phyloP scores from a whole-genome alignment of 2,113 vertebrate genomes.

The Dipodomys merriami region DNA sequence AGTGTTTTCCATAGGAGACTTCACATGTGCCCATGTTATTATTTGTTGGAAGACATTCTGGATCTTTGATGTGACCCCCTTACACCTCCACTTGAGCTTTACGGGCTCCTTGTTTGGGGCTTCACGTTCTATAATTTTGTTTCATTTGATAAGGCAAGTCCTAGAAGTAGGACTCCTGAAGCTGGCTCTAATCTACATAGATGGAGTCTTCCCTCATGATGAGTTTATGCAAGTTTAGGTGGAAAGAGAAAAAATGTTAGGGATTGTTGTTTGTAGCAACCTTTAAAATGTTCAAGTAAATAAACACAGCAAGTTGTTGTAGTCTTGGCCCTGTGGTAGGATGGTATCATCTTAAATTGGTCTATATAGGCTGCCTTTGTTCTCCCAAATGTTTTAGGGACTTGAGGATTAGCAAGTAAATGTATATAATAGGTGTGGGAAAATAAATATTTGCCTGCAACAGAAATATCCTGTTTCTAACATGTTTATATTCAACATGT shows the following conservation, averaged over 20 bases:
- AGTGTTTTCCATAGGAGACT: neutral
- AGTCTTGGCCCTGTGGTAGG: neutral
- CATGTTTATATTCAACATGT: constrained; percentile 34
- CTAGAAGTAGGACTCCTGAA: neutral
- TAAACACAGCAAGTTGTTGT: neutral
- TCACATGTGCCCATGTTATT: neutral
- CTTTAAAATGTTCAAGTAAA: neutral
- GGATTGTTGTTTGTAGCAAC: neutral
- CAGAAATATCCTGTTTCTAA: neutral
- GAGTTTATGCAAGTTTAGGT: neutral
- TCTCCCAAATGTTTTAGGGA: neutral
- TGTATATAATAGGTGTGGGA: neutral
- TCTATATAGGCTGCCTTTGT: neutral
- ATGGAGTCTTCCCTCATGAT: neutral
- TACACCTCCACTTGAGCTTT: neutral
- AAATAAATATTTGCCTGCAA: constrained; percentile 13
- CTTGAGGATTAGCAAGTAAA: neutral
- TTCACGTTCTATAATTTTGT: neutral
- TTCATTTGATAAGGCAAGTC: constrained; percentile 20
- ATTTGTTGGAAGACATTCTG: neutral
- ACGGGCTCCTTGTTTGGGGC: neutral
- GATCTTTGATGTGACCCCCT: neutral
- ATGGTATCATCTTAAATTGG: neutral
- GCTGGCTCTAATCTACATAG: neutral
- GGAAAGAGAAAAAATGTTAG: neutral